Conservation (phyloP, 2,888 invertebrate genomes). For the Hanleya hanleyi region DNA sequence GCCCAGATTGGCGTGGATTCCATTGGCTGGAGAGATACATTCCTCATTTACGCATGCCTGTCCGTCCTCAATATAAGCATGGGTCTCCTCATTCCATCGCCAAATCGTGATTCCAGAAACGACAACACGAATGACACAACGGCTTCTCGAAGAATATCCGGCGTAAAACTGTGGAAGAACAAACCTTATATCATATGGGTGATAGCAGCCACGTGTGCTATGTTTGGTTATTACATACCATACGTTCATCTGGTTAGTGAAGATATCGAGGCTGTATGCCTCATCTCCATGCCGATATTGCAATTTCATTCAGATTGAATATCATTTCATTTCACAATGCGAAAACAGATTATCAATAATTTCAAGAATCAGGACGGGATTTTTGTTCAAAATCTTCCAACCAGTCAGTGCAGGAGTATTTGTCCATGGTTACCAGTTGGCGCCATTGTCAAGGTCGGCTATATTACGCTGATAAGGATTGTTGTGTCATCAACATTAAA, state of each 20-base stretch:
- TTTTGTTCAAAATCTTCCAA: too few species aligned
- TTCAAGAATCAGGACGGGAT: too few species aligned
- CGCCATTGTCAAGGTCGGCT: too few species aligned
- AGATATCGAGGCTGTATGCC: too few species aligned
- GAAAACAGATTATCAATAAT: too few species aligned
- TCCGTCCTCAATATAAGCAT: background rate
- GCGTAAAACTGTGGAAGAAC: constrained; percentile 60
- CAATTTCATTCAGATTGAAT: too few species aligned
- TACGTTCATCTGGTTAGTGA: constrained; percentile 64
- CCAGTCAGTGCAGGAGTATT: too few species aligned
- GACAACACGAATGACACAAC: background rate
- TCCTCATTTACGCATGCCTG: constrained; percentile 7
- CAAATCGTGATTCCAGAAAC: background rate
- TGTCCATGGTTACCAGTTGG: too few species aligned
- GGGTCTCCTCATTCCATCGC: background rate
- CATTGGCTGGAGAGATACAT: constrained; percentile 28
- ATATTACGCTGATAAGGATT: too few species aligned
- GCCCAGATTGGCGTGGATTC: constrained; percentile 16
- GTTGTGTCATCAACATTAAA: too few species aligned
- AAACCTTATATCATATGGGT: constrained; percentile 59
- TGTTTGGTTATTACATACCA: constrained; percentile 65
- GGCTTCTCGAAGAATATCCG: background rate
- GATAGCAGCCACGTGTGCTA: constrained; percentile 50
- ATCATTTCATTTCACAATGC: too few species aligned
- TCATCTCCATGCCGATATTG: too few species aligned